phyloP scores from a whole-genome alignment of 2,888 invertebrate species.

The Volucella zonaria region DNA sequence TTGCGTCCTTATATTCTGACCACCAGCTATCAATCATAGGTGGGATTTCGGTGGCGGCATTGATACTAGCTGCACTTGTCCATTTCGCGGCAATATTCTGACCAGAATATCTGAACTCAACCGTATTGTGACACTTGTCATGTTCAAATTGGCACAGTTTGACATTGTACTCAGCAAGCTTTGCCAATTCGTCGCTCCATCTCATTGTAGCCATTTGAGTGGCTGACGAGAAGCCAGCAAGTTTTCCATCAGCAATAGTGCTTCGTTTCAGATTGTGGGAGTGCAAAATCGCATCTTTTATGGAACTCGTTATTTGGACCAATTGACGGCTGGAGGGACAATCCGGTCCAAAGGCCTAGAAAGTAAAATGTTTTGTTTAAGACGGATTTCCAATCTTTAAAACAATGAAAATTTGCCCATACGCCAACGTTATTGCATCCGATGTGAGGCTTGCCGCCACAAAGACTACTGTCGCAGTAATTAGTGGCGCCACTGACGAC shows the following conservation, averaged over 20 bases:
- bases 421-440: slow-evolving; percentile 25
- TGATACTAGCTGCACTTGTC: slow-evolving; percentile 46
- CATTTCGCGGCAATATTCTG: too few relatives aligned
- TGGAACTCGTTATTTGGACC: neutral
- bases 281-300: neutral
- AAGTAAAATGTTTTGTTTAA: neutral
- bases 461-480: slow-evolving; percentile 10
- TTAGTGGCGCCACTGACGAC: neutral
- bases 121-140: too few relatives aligned
- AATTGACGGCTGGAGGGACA: neutral
- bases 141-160: too few relatives aligned
- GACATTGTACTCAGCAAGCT: too few relatives aligned
- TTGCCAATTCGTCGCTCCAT: slow-evolving; percentile 78
- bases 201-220: slow-evolving; percentile 68
- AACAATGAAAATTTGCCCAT: neutral
- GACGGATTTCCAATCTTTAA: too few relatives aligned
- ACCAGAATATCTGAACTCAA: too few relatives aligned
- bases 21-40: slow-evolving; percentile 32
- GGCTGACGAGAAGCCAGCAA: neutral
- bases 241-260: neutral
- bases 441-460: neutral
- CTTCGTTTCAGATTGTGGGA: neutral
- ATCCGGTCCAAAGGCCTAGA: neutral
- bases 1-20: slow-evolving; percentile 20
- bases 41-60: neutral